Conservation (phyloP, 2,888 invertebrate species). For the Antitype chi region DNA sequence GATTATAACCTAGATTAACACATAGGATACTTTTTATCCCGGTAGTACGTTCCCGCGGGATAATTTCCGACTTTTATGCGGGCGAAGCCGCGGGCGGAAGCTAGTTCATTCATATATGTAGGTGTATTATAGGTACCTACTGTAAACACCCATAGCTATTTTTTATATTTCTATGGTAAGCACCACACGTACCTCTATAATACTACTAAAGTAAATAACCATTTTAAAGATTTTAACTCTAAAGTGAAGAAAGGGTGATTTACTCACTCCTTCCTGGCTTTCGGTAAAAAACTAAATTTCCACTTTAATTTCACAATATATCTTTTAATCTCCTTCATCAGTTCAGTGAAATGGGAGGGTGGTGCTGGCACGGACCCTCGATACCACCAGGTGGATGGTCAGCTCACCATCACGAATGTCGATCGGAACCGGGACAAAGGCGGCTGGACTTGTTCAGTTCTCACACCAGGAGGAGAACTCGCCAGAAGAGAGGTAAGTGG, state of each 20-base stretch:
- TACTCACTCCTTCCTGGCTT: neutral
- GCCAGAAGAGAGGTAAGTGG: slow-evolving; percentile 93
- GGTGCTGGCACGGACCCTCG: slow-evolving; percentile 88
- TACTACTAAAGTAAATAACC: neutral
- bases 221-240: neutral
- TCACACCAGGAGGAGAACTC: slow-evolving; percentile 93
- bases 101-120: no score
- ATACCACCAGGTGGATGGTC: slow-evolving; percentile 90
- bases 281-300: no score
- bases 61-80: no score
- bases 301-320: neutral
- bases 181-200: no score
- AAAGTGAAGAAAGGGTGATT: neutral
- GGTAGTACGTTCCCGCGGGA: no score
- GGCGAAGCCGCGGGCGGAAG: no score
- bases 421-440: slow-evolving; percentile 93
- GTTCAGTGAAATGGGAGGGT: slow-evolving; percentile 90
- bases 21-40: no score
- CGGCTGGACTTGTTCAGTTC: slow-evolving; percentile 94
- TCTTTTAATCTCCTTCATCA: neutral
- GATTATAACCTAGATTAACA: no score
- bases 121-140: no score
- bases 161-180: no score
- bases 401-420: slow-evolving; percentile 91
- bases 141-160: no score